These are phyloP conservation scores for Hipposideros larvatus DNA, from an alignment of 2,797 vertebrate genomes.

Conservation along the genomic window DNA sequence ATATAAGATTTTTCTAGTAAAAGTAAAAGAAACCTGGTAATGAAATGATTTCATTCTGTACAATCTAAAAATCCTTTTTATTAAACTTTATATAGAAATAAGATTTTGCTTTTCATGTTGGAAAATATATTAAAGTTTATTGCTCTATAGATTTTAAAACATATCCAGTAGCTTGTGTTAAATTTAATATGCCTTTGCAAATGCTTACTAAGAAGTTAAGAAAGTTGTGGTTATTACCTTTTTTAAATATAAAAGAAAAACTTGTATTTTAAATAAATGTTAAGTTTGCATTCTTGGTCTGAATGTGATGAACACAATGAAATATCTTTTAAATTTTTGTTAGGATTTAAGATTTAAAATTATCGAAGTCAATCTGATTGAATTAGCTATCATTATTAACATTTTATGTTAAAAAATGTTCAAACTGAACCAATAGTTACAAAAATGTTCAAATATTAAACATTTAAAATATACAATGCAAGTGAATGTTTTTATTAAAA, in stretches of 20 bases:
- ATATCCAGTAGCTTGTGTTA: conserved; percentile 67
- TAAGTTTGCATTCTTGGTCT: background rate
- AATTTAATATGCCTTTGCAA: conserved; percentile 63
- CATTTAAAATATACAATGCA: conserved; percentile 7
- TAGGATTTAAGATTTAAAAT: background rate
- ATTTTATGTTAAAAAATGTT: background rate
- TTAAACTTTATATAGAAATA: conserved; percentile 72
- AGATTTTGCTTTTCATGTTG: conserved; percentile 73
- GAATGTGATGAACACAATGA: background rate
- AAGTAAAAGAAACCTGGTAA: conserved; percentile 68
- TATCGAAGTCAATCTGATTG: background rate
- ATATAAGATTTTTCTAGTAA: conserved; percentile 66
- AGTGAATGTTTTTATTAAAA: background rate
- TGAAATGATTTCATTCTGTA: conserved; percentile 71
- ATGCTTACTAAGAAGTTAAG: conserved; percentile 57
- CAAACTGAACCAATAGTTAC: background rate
- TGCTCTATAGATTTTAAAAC: conserved; percentile 58
- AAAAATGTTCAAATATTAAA: conserved; percentile 31
- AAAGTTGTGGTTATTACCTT: conserved; percentile 27
- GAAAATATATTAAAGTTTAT: conserved; percentile 76
- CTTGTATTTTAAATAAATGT: background rate
- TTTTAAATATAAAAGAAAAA: conserved; percentile 61
- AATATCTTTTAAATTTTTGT: conserved; percentile 6
- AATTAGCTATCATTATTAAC: background rate
- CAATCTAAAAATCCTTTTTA: conserved; percentile 65